phyloP scores from a whole-genome alignment of 2,113 vertebrate species.

The Montifringilla adamsi region DNA sequence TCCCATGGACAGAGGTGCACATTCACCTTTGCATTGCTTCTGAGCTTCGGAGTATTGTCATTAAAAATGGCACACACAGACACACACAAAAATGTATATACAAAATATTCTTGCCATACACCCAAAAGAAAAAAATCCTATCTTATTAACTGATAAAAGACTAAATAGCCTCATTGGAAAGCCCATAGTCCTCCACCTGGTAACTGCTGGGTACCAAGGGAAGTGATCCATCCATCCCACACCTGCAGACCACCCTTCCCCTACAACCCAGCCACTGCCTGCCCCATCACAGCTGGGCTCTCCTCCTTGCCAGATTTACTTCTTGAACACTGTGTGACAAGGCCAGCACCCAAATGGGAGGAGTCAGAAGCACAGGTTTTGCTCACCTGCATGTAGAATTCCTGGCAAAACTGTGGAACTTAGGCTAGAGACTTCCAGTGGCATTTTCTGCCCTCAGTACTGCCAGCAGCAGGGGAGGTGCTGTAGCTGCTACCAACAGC shows the following conservation, averaged over 20 bases:
- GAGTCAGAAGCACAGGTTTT: background rate
- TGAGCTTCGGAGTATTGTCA: background rate
- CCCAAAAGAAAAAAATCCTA: background rate
- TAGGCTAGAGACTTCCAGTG: background rate
- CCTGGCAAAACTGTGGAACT: background rate
- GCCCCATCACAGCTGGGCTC: background rate
- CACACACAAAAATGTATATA: background rate
- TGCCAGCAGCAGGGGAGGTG: background rate
- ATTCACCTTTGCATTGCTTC: background rate
- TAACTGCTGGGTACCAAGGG: background rate
- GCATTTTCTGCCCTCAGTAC: background rate
- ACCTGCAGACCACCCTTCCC: fast-evolving
- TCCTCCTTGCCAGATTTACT: background rate
- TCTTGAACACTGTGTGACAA: background rate
- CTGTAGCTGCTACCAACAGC: background rate
- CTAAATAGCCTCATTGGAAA: background rate
- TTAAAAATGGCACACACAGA: background rate
- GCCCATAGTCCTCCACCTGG: background rate
- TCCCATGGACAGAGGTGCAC: background rate
- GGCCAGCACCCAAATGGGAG: background rate
- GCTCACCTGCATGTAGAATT: background rate
- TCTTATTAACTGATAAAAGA: background rate
- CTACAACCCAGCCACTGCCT: background rate
- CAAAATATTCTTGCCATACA: background rate
- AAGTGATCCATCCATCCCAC: background rate